Base-by-base conservation (phyloP, 2,888 invertebrate genomes). In the Dryobota labecula region DNA sequence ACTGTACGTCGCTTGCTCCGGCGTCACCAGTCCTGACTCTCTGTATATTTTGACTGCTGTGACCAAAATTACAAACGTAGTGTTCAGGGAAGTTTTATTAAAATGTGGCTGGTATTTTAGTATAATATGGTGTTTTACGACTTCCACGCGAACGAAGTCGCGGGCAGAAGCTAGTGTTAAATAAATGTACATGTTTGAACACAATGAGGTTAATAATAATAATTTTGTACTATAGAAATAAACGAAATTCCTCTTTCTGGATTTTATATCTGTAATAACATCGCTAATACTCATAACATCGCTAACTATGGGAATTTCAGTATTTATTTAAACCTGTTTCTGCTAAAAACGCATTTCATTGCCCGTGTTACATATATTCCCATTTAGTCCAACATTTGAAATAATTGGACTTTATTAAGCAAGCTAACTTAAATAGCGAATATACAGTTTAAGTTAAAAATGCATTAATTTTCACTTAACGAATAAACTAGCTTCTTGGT, bases 381-480 rank as follows among this genome's bases (percentile, higher is more conserved):
- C 36, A 63, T 79, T 72, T 53, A 43, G 45, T 38, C 9, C 24
- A 45, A 70, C 3, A 11, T 53, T 43, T n/a, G 13, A 30, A 78
- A 63, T 78, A 63, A 63, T 24, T 79, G 36, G 13, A 63, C 24
- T 43, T 49, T 38, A 63, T 18, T 18, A 38, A 51, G n/a, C 38
- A 45, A 45, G 38, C 78, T 41, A 41, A 36, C 45, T 49, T 43
- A 33, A 58, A 41, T 41, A 77, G 77, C 24, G 33, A 70, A 51
- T 43, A 30, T 47, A 24, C 47, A 57, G 41, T 58, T 62, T n/a
- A 41, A 62, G 24, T 47, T 62, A 30, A 47, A 53, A 53, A 43
- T 30, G 41, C 53, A 49, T 60, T 58, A 4, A 62, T 13, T 30
- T 63, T 30, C 56, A 78, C 27, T 77, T 61, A 56, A 9, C 2